Evolutionary conservation across 1,140 invertebrate species (phyloP).

Genomic region (Uloborus diversus): DNA sequence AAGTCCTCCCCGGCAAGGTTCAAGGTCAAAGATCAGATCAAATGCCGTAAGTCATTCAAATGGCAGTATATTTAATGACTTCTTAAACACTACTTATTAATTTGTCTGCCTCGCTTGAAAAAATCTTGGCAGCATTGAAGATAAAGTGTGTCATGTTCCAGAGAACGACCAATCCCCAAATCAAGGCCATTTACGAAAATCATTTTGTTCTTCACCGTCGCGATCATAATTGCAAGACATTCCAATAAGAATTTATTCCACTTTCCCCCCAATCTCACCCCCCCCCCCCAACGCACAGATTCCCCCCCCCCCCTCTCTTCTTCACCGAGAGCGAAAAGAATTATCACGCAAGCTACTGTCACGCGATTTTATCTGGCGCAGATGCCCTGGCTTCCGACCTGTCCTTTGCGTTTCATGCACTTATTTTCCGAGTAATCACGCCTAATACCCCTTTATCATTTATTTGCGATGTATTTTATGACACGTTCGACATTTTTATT

Average conservation of each 20-base stretch:
- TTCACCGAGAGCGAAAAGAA: too few species aligned
- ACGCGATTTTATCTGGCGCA: too few species aligned
- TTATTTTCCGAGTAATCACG: too few species aligned
- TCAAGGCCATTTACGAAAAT: constrained; percentile 25
- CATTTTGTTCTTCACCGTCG: constrained; percentile 4
- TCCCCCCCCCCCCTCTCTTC: too few species aligned
- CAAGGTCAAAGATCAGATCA: constrained; percentile 22
- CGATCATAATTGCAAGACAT: neutral
- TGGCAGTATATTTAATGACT: constrained; percentile 20
- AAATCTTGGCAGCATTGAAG: neutral
- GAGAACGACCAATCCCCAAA: constrained; percentile 4
- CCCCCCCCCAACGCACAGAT: neutral
- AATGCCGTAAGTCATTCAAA: constrained; percentile 5
- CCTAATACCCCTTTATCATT: too few species aligned
- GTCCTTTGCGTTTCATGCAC: too few species aligned
- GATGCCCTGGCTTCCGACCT: too few species aligned
- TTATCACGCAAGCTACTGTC: too few species aligned
- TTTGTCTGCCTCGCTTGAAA: neutral
- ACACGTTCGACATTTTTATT: too few species aligned
- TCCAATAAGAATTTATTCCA: neutral
- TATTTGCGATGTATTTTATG: too few species aligned
- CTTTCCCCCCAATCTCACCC: neutral
- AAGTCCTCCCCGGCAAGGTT: neutral
- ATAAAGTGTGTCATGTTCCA: constrained; percentile 33
- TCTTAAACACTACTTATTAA: constrained; percentile 34